phyloP scores from a whole-genome alignment of 92 coral and sea anemone species.

The Actinostola sp. region DNA sequence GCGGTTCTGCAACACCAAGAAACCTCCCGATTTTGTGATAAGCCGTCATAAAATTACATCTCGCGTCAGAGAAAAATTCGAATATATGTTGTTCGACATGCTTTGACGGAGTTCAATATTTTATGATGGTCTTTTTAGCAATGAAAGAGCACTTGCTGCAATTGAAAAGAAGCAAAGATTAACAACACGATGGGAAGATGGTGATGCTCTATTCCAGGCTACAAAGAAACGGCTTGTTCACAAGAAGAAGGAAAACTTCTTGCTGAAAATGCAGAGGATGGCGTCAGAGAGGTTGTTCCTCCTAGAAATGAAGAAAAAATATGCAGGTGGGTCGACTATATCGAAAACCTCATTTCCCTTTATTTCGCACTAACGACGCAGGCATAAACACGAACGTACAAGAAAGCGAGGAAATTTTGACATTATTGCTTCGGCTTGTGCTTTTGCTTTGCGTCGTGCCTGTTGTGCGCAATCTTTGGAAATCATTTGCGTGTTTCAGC shows the following conservation, averaged over 20 bases:
- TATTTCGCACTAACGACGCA: background rate
- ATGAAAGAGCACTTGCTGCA: slow-evolving; percentile 33
- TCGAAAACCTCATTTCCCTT: no score
- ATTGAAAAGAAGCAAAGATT: slow-evolving; percentile 38
- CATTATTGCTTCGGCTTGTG: no score
- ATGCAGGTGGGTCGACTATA: slow-evolving; percentile 54
- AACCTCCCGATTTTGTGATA: no score
- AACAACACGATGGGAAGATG: slow-evolving; percentile 27
- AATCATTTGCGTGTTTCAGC: no score
- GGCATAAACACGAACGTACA: no score
- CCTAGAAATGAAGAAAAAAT: slow-evolving; percentile 57
- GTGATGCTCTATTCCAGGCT: slow-evolving; percentile 24
- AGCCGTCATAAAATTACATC: no score
- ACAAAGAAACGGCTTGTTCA: slow-evolving; percentile 24
- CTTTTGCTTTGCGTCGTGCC: no score
- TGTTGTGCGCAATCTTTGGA: no score
- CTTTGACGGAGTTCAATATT: background rate
- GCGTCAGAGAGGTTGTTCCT: slow-evolving; percentile 60
- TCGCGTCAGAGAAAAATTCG: no score
- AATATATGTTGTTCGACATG: no score
- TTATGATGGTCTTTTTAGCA: slow-evolving; percentile 5
- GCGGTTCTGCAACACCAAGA: no score
- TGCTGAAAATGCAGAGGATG: slow-evolving; percentile 53
- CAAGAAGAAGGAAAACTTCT: slow-evolving; percentile 32
- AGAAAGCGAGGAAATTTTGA: background rate